Percentiles rank a stretch among this genome's conserved stretches.
phyloP scores from a whole-genome alignment of 2,797 vertebrate species.

The Mareca penelope region DNA sequence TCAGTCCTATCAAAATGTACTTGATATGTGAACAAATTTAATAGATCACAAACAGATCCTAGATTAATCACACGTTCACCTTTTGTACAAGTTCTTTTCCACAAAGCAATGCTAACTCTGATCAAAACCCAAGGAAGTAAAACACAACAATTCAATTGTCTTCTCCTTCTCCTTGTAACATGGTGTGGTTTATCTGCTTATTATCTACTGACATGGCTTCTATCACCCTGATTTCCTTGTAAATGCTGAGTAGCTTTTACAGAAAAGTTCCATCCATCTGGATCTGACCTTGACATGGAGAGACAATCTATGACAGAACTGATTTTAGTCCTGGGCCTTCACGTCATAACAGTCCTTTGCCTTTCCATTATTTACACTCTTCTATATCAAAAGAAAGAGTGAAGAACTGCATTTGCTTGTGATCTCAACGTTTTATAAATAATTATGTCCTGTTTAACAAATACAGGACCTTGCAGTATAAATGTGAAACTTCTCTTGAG shows the following conservation, averaged over 20 bases:
- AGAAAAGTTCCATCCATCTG: not conserved
- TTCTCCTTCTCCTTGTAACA: not conserved
- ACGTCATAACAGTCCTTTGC: not conserved
- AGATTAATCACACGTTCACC: not conserved
- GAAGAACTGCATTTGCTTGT: not conserved
- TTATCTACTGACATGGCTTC: not conserved
- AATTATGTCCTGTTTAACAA: not conserved
- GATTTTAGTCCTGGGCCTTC: not conserved
- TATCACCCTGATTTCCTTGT: not conserved
- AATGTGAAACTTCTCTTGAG: not conserved
- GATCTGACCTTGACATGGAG: not conserved
- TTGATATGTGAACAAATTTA: fast-evolving
- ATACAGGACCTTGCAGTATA: not conserved
- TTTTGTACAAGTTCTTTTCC: not conserved
- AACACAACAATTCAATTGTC: not conserved
- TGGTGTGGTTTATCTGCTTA: not conserved
- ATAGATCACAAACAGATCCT: not conserved
- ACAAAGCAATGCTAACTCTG: not conserved
- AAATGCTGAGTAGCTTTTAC: not conserved
- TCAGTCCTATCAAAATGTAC: not conserved
- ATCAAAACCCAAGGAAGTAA: not conserved
- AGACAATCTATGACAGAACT: not conserved
- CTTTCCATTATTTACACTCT: not conserved
- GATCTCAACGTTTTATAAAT: not conserved
- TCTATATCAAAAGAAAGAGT: not conserved